A percentile compares a stretch with the other conserved stretches of the same genome.
These are phyloP conservation scores for Athalia circularis DNA, from an alignment of 2,888 invertebrate genomes.

Conservation along the genomic window DNA sequence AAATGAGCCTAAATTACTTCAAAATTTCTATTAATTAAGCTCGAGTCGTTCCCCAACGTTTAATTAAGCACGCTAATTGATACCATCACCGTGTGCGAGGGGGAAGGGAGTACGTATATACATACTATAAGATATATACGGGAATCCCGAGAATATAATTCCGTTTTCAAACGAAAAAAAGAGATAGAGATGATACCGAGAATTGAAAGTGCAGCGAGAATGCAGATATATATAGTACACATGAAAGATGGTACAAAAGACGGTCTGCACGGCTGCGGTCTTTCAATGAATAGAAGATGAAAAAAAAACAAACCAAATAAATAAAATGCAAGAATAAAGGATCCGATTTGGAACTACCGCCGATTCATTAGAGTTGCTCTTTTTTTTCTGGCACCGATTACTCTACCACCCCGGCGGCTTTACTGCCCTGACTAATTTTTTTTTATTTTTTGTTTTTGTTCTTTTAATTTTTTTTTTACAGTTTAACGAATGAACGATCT, in stretches of 20 bases:
- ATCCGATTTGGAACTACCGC: conserved; percentile 22
- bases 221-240: neutral
- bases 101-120: too few relatives aligned
- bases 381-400: neutral
- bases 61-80: conserved; percentile 31
- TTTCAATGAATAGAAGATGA: conserved; percentile 33
- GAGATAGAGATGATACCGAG: too few relatives aligned
- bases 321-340: conserved; percentile 11
- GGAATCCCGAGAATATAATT: too few relatives aligned
- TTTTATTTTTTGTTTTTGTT: neutral
- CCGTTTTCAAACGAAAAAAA: too few relatives aligned
- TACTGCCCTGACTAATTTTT: neutral
- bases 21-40: conserved; percentile 28
- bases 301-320: too few relatives aligned
- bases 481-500: conserved; percentile 40
- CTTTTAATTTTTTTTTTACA: conserved; percentile 43
- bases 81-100: neutral
- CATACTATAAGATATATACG: too few relatives aligned
- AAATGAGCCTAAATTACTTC: conserved; percentile 13
- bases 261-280: conserved; percentile 12
- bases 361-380: conserved; percentile 19
- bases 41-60: conserved; percentile 22
- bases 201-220: neutral
- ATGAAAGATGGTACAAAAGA: neutral
- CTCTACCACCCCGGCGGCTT: neutral